Base-by-base conservation (phyloP, 2,888 invertebrate genomes). In the Nomada fucata region DNA sequence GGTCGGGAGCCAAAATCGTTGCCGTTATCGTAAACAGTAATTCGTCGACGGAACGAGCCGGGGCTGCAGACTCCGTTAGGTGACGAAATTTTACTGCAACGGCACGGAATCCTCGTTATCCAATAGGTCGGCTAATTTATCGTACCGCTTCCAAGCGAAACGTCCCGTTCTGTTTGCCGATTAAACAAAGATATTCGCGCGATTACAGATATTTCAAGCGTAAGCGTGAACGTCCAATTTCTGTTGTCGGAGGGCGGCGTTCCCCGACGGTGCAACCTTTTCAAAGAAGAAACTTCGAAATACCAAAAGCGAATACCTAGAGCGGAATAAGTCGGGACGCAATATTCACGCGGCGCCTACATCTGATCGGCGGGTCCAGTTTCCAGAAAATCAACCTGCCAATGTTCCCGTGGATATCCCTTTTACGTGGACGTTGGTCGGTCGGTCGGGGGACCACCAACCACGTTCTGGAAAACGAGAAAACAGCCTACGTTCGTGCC, bases 321-420 rank as follows among this genome's bases (percentile, higher is more conserved):
- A 13, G 52, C 11, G 20, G 42, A 18, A 20, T 47, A 18, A 10
- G 11, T 2, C n/a, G 29, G 23, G 26, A 15, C 26, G 36, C 76
- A 23, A 77, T 65, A 71, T 70, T 63, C 47, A 50, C 26, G 23
- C 3, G 63, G 15, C 11, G 13, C 47, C 15, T 13, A n/a, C 9
- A n/a, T 26, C 23, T 42, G 42, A 7, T 18, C 53, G 60, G 2
- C 36, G n/a, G 13, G 42, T 44, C 64, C 68, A 47, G 71, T 53
- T n/a, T 55, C 57, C 26, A 70, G 76, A 79, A 79, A 86, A 84
- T 81, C 85, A 61, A 75, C 29, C 85, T 57, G 73, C 50, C 87
- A 75, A 85, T 82, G 76, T 61, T 36, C 44, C 13, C 64, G 59
- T 63, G 61, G 76, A 68, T 71, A 77, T 84, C 53, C 72, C 70